phyloP scores from a whole-genome alignment of 2,113 vertebrate species.

The Solea senegalensis region DNA sequence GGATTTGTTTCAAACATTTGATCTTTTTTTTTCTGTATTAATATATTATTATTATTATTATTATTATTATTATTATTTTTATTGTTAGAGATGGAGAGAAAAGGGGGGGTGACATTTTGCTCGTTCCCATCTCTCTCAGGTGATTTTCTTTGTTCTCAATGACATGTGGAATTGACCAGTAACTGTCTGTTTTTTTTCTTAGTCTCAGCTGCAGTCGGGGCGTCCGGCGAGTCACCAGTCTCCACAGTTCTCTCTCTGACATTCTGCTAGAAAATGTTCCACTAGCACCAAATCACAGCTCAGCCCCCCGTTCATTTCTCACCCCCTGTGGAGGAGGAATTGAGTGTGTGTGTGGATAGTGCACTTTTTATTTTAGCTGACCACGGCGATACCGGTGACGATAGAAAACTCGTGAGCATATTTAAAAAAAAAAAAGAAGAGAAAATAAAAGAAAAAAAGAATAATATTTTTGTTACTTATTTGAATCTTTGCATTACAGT shows the following conservation, averaged over 20 bases:
- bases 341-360: slow-evolving; percentile 76
- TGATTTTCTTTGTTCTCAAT: slow-evolving; percentile 62
- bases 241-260: slow-evolving; percentile 60
- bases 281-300: slow-evolving; percentile 71
- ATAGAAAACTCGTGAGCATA: slow-evolving; percentile 70
- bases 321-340: slow-evolving; percentile 60
- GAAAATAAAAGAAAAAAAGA: background rate
- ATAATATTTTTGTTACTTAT: slow-evolving; percentile 79
- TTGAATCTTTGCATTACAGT: slow-evolving; percentile 78
- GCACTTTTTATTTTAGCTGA: slow-evolving; percentile 83
- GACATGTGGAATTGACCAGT: slow-evolving; percentile 65
- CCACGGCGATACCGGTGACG: slow-evolving; percentile 51
- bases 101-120: slow-evolving; percentile 56
- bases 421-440: slow-evolving; percentile 56
- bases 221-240: slow-evolving; percentile 47
- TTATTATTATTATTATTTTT: slow-evolving; percentile 75
- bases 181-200: slow-evolving; percentile 41
- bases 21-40: slow-evolving; percentile 77
- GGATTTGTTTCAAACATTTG: slow-evolving; percentile 75
- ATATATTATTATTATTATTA: slow-evolving; percentile 66
- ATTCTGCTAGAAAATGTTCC: slow-evolving; percentile 58
- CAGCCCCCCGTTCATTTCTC: slow-evolving; percentile 44
- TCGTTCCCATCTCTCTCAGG: slow-evolving; percentile 62
- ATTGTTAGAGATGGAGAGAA: slow-evolving; percentile 69
- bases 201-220: slow-evolving; percentile 61